Evolutionary conservation across 2,113 vertebrate genomes (phyloP).

Genomic region (Anhinga anhinga): DNA sequence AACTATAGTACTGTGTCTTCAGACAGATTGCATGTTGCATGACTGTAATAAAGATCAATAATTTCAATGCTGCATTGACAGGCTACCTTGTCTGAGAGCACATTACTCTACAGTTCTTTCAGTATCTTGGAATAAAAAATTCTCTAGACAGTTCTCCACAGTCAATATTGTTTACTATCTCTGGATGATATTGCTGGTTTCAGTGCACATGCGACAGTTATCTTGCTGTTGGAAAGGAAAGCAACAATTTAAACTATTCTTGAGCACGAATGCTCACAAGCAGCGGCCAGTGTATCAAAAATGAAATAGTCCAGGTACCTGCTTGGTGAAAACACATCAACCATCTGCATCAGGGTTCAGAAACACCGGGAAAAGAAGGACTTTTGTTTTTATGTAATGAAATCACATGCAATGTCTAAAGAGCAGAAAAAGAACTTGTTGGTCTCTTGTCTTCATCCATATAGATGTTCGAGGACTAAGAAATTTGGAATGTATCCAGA

Average conservation of each 20-base stretch:
- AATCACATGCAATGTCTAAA: background rate
- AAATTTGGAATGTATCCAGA: background rate
- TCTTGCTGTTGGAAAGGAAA: background rate
- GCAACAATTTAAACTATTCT: background rate
- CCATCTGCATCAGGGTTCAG: background rate
- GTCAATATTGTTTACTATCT: background rate
- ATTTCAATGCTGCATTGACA: background rate
- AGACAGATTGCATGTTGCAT: background rate
- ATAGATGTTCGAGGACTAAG: background rate
- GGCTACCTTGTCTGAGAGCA: background rate
- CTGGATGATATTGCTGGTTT: background rate
- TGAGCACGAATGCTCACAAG: background rate
- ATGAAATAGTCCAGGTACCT: background rate
- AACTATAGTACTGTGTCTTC: background rate
- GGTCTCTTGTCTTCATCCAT: background rate
- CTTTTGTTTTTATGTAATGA: background rate
- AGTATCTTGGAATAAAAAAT: background rate
- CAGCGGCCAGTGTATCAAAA: rapidly evolving
- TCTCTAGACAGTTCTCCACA: background rate
- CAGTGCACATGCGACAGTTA: background rate
- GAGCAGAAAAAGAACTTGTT: background rate
- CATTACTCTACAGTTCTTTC: background rate
- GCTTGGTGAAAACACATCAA: background rate
- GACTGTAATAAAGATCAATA: background rate
- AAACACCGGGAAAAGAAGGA: background rate